Evolutionary conservation across 2,888 invertebrate genomes (phyloP).

Genomic region (Drosophila nr. fundita): DNA sequence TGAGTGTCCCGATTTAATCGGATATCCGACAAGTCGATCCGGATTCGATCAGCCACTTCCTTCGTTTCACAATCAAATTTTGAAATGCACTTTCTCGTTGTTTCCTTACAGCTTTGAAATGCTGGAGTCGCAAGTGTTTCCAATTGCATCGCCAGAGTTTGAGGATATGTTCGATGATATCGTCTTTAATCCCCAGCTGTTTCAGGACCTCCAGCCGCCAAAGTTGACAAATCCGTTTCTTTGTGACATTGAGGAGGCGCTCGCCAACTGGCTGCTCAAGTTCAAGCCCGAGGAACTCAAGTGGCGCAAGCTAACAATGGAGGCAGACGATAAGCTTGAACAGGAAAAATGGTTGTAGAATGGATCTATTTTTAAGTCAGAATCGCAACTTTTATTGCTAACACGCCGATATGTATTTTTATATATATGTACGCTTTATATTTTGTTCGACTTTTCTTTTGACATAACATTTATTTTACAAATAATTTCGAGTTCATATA

Average conservation of each 20-base stretch:
- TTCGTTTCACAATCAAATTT: neutral
- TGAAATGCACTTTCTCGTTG: neutral
- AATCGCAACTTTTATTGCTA: neutral
- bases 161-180: slow-evolving; percentile 39
- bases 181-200: slow-evolving; percentile 29
- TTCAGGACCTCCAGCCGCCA: slow-evolving; percentile 17
- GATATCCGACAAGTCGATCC: neutral
- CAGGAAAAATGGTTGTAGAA: neutral
- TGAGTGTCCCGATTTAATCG: neutral
- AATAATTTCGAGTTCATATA: slow-evolving; percentile 19
- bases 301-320: too few species aligned
- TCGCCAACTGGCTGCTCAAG: too few species aligned
- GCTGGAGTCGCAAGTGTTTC: slow-evolving; percentile 40
- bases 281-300: too few species aligned
- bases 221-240: slow-evolving; percentile 1
- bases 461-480: slow-evolving; percentile 35
- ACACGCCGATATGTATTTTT: neutral
- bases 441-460: slow-evolving; percentile 7
- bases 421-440: neutral
- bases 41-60: too few species aligned
- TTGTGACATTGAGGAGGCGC: neutral
- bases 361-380: neutral
- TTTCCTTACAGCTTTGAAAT: slow-evolving; percentile 39
- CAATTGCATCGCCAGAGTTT: slow-evolving; percentile 7
- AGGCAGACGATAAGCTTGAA: too few species aligned